These are phyloP conservation scores for Parotocinclus haroldoi DNA, from an alignment of 2,797 vertebrate species.

Conservation along the genomic window DNA sequence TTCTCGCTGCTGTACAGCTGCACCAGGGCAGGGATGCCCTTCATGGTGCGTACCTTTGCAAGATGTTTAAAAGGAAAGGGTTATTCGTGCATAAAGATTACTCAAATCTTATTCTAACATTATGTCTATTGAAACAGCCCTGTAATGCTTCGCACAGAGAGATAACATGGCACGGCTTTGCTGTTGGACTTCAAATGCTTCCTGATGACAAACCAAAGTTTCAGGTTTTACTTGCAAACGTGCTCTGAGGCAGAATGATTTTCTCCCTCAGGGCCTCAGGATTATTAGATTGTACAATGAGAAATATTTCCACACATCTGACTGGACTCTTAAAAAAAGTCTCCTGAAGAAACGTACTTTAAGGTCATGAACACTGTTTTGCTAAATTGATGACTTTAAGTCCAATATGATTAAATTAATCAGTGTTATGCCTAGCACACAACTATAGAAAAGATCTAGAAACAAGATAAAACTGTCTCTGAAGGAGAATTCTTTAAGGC, in stretches of 20 bases:
- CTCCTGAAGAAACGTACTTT: neutral
- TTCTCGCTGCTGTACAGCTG: constrained; percentile 87
- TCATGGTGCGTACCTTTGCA: constrained; percentile 79
- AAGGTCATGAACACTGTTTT: neutral
- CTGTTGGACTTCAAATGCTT: constrained; percentile 5
- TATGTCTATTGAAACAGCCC: too few relatives aligned
- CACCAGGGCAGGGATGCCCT: constrained; percentile 83
- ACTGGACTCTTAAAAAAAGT: constrained; percentile 6
- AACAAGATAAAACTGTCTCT: too few relatives aligned
- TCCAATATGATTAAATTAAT: too few relatives aligned
- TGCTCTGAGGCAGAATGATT: constrained; percentile 36
- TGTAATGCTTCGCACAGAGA: too few relatives aligned
- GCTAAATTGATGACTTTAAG: too few relatives aligned
- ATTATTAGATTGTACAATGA: constrained; percentile 19
- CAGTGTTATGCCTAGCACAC: too few relatives aligned
- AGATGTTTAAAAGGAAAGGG: too few relatives aligned
- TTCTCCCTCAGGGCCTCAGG: constrained; percentile 26
- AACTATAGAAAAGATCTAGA: too few relatives aligned
- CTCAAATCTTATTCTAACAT: too few relatives aligned
- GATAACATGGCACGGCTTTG: too few relatives aligned
- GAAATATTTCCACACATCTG: constrained; percentile 30
- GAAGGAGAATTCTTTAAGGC: too few relatives aligned
- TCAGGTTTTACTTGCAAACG: constrained; percentile 27
- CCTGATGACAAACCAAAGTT: constrained; percentile 18
- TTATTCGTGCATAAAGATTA: too few relatives aligned